Conservation (phyloP, 2,888 invertebrate species). For the Schizotus pectinicornis region DNA sequence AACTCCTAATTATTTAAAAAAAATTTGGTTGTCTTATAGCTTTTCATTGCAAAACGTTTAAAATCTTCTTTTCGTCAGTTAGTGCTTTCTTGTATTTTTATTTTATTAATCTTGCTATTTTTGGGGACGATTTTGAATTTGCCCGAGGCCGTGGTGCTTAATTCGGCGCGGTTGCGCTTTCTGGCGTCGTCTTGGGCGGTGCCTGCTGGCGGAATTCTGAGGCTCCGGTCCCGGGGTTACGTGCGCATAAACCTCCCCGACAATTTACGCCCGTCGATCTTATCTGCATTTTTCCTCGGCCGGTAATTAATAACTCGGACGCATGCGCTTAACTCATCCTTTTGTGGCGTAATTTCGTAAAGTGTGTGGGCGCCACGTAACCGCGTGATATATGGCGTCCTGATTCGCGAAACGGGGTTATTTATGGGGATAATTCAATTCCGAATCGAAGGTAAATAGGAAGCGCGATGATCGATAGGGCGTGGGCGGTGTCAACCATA, state of each 20-base stretch:
- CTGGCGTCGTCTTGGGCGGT: no score
- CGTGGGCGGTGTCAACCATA: conserved; percentile 29
- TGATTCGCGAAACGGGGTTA: conserved; percentile 32
- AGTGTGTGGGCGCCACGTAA: conserved; percentile 41
- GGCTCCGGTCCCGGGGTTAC: no score
- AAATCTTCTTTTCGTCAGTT: no score
- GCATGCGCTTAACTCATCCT: conserved; percentile 29
- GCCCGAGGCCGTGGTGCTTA: no score
- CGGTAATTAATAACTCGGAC: conserved; percentile 27
- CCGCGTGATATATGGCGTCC: conserved; percentile 39
- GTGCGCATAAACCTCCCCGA: conserved; percentile 6
- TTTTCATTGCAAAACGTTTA: no score
- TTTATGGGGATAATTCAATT: conserved; percentile 34
- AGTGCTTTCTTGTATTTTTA: no score
- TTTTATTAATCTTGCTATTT: no score
- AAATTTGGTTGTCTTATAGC: no score
- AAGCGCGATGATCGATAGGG: conserved; percentile 30
- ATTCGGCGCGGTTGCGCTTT: no score
- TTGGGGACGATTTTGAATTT: no score
- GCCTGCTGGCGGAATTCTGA: no score
- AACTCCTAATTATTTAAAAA: no score
- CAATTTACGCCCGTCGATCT: conserved; percentile 23
- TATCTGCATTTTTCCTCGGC: conserved; percentile 28
- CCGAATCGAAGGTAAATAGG: conserved; percentile 31
- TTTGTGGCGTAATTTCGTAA: conserved; percentile 33